phyloP scores from a whole-genome alignment of 2,797 vertebrate genomes.

The Dermochelys coriacea region DNA sequence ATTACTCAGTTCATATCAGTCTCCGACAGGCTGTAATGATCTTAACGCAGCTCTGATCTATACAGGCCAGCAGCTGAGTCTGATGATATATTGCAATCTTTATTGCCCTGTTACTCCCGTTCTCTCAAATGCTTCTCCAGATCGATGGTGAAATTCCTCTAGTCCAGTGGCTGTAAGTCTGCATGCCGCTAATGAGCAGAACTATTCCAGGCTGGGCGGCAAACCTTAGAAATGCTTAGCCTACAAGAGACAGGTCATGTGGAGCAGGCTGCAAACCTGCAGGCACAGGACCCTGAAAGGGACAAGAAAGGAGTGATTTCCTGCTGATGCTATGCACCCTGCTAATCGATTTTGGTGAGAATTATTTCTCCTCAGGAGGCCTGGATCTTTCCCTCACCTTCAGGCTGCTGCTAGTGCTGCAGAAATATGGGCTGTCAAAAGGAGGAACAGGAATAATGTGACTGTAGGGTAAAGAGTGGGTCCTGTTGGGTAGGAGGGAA shows the following conservation, averaged over 20 bases:
- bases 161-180: slow-evolving; percentile 42
- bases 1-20: slow-evolving; percentile 26
- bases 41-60: slow-evolving; percentile 63
- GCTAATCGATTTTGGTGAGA: not conserved
- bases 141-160: slow-evolving; percentile 68
- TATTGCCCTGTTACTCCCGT: slow-evolving; percentile 74
- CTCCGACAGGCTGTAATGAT: slow-evolving; percentile 38
- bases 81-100: slow-evolving; percentile 68
- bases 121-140: slow-evolving; percentile 77
- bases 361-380: not conserved
- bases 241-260: not conserved
- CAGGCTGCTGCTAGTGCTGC: not conserved
- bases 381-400: not conserved
- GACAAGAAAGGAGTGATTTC: not conserved
- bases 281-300: rapidly evolving
- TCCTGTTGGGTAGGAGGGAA: not conserved
- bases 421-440: not conserved
- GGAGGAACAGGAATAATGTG: not conserved
- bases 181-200: slow-evolving; percentile 35
- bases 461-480: not conserved
- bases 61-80: slow-evolving; percentile 20
- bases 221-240: slow-evolving; percentile 32
- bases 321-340: not conserved
- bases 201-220: not conserved
- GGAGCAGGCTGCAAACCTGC: not conserved